Evolutionary conservation across 2,797 vertebrate species (phyloP).

Genomic region (Leucoraja ocellata): DNA sequence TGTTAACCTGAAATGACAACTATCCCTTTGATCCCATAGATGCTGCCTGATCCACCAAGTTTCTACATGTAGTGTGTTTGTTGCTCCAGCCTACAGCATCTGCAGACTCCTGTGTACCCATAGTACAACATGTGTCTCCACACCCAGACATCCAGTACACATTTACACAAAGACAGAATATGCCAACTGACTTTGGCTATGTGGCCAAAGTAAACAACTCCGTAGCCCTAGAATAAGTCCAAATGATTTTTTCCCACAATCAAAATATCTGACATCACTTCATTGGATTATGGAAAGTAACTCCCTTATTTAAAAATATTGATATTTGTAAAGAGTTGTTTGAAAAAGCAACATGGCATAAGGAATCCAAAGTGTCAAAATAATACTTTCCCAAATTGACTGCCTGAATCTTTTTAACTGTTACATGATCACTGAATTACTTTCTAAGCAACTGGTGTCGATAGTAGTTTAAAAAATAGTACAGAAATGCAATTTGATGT

Average conservation of each 20-base stretch:
- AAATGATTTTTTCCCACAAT: not conserved
- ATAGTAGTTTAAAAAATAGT: not conserved
- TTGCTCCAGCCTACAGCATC: too few relatives aligned
- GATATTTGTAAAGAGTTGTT: not conserved
- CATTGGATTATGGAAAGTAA: not conserved
- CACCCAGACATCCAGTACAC: not conserved
- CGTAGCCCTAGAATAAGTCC: not conserved
- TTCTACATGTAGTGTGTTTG: too few relatives aligned
- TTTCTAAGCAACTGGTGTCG: not conserved
- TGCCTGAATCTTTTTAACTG: not conserved
- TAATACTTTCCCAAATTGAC: not conserved
- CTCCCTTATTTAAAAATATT: not conserved
- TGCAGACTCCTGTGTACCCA: too few relatives aligned
- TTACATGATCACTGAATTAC: not conserved
- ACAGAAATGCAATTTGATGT: not conserved
- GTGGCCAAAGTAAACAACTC: not conserved
- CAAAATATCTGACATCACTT: not conserved
- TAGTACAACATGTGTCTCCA: not conserved
- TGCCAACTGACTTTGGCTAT: not conserved
- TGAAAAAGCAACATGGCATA: not conserved
- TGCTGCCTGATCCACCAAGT: too few relatives aligned
- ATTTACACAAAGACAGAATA: not conserved
- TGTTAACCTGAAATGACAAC: too few relatives aligned
- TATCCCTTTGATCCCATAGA: too few relatives aligned
- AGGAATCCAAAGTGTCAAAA: not conserved